These are phyloP conservation scores for Fissipunctia ypsillon DNA, from an alignment of 2,888 invertebrate genomes.

Conservation along the genomic window DNA sequence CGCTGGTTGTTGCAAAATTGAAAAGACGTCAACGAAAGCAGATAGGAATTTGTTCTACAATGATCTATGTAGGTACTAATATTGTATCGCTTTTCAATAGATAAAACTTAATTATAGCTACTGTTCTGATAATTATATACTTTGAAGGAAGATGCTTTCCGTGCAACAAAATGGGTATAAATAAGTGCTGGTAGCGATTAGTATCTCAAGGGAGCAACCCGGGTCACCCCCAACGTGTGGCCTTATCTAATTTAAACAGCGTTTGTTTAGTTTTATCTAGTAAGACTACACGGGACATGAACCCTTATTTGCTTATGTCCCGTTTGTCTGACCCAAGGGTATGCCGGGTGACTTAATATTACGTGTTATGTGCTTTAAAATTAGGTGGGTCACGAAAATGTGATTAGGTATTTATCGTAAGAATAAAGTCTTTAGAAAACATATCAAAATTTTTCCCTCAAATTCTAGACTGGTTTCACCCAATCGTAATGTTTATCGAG, in stretches of 20 bases:
- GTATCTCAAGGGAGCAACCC: slow-evolving; percentile 16
- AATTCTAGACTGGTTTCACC: neutral
- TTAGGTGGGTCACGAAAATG: neutral
- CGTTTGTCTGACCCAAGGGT: neutral
- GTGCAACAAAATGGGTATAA: neutral
- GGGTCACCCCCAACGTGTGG: slow-evolving; percentile 5
- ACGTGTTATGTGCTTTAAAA: neutral
- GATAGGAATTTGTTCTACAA: neutral
- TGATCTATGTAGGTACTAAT: slow-evolving; percentile 24
- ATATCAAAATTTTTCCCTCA: neutral
- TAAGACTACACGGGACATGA: slow-evolving; percentile 4
- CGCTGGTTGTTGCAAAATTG: slow-evolving; percentile 57
- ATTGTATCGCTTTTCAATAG: slow-evolving; percentile 9
- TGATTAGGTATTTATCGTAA: no score
- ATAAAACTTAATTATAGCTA: neutral
- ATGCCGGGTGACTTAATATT: neutral
- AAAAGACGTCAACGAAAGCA: neutral
- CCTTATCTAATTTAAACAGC: slow-evolving; percentile 38
- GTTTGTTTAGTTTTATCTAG: slow-evolving; percentile 30
- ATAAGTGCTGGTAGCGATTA: neutral
- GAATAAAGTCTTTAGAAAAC: neutral
- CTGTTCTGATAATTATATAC: neutral
- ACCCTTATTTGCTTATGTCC: slow-evolving; percentile 38
- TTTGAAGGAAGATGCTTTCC: slow-evolving; percentile 1
- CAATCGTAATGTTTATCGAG: neutral